Evolutionary conservation across 2,113 vertebrate species (phyloP).

Genomic region (Carassius auratus): DNA sequence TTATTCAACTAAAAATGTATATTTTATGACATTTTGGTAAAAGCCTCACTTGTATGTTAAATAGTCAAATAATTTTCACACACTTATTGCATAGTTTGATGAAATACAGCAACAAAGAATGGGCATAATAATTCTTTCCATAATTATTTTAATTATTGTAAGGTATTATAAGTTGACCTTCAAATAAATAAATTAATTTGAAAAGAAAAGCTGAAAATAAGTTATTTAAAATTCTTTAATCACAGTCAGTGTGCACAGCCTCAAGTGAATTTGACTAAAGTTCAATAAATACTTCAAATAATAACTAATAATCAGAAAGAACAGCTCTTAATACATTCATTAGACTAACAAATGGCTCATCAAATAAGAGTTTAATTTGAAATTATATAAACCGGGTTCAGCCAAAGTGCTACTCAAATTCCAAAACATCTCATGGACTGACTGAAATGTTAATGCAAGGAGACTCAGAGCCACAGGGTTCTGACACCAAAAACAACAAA

Average conservation of each 20-base stretch:
- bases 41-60: background rate
- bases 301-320: background rate
- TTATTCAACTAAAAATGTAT: background rate
- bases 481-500: slow-evolving; percentile 1
- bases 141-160: background rate
- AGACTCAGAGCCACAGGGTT: background rate
- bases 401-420: background rate
- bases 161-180: background rate
- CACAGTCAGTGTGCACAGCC: background rate
- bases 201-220: background rate
- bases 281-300: background rate
- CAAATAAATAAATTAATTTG: background rate
- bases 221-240: background rate
- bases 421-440: background rate
- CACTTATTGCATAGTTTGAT: too few relatives aligned
- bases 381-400: background rate
- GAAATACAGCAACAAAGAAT: background rate
- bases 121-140: background rate
- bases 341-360: background rate
- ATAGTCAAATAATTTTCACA: background rate
- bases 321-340: background rate
- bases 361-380: background rate
- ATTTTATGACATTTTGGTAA: too few relatives aligned
- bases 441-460: background rate
- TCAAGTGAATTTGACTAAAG: background rate